Evolutionary conservation across 2,888 invertebrate genomes (phyloP).

Genomic region (Synanthedon andrenaeformis): DNA sequence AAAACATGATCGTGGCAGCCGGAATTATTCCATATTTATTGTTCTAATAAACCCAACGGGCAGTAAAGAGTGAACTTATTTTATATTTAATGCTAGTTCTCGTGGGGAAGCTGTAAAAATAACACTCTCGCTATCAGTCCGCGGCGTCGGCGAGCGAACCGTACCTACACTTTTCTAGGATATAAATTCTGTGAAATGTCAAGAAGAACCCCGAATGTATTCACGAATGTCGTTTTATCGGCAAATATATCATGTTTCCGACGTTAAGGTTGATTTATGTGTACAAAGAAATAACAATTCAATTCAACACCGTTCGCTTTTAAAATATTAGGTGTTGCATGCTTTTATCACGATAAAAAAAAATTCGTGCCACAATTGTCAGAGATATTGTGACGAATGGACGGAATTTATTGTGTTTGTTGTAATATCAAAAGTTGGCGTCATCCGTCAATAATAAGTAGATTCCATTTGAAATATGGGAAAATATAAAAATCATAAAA

Average conservation of each 20-base stretch:
- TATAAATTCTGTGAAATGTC: constrained; percentile 27
- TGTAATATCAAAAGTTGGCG: too few relatives aligned
- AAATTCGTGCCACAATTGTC: not conserved
- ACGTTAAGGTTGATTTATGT: constrained; percentile 47
- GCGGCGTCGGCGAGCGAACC: constrained; percentile 8
- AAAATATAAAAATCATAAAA: too few relatives aligned
- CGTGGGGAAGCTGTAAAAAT: constrained; percentile 1
- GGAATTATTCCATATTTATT: constrained; percentile 2
- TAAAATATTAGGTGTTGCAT: constrained; percentile 6
- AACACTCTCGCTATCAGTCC: constrained; percentile 10
- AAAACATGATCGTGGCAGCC: not conserved
- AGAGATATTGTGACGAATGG: not conserved
- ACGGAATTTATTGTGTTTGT: too few relatives aligned
- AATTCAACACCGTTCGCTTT: constrained; percentile 23
- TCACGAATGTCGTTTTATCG: constrained; percentile 48
- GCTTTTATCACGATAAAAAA: too few relatives aligned
- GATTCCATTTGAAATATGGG: too few relatives aligned
- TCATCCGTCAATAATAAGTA: too few relatives aligned
- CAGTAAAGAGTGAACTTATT: not conserved
- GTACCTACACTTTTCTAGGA: constrained; percentile 9
- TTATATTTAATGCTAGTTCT: not conserved
- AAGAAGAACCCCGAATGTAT: constrained; percentile 38
- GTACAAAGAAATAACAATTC: constrained; percentile 39
- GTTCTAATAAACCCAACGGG: not conserved
- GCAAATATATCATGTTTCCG: constrained; percentile 47